These are phyloP conservation scores for Bungarus multicinctus DNA, from an alignment of 2,113 vertebrate genomes.

Conservation along the genomic window DNA sequence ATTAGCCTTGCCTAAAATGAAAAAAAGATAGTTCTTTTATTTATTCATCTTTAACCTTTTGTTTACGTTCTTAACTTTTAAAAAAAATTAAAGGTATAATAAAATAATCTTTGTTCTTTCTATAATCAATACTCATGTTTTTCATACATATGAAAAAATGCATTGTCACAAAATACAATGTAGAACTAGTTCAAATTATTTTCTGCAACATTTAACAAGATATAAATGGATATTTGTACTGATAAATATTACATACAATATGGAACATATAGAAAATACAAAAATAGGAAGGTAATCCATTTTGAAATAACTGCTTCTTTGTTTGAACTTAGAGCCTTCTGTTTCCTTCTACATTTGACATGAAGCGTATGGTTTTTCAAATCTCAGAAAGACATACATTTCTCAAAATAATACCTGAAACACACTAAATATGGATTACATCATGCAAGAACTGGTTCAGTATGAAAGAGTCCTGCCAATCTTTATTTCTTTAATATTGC, in stretches of 20 bases:
- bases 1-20: constrained; percentile 60
- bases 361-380: constrained; percentile 12
- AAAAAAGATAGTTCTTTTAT: constrained; percentile 52
- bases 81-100: background rate
- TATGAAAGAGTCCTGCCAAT: constrained; percentile 30
- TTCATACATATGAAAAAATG: background rate
- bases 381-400: background rate
- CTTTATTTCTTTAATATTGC: constrained; percentile 47
- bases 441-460: constrained; percentile 38
- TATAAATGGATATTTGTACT: background rate
- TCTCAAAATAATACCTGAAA: background rate
- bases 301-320: background rate
- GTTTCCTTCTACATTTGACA: background rate
- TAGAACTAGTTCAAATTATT: background rate
- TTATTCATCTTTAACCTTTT: constrained; percentile 44
- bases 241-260: background rate
- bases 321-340: background rate
- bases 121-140: background rate
- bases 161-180: background rate
- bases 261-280: constrained; percentile 5
- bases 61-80: constrained; percentile 39
- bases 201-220: background rate
- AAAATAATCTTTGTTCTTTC: background rate
- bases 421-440: constrained; percentile 42
- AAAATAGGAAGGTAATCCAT: background rate